Evolutionary conservation across 2,797 vertebrate genomes (phyloP).

Genomic region (Tiaroga cobitis): DNA sequence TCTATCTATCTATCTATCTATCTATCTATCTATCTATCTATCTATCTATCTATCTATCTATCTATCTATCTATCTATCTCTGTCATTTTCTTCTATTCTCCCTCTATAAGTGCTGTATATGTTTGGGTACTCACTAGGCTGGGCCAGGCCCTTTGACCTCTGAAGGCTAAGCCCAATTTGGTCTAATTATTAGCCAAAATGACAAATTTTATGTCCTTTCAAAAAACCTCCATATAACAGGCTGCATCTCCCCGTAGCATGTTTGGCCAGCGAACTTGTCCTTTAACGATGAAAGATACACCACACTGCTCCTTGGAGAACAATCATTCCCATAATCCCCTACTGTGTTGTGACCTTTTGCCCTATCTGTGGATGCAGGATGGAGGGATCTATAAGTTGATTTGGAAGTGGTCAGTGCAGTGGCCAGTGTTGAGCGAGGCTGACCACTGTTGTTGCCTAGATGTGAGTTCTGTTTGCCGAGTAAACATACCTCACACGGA

Average conservation of each 20-base stretch:
- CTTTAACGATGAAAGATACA: constrained; percentile 99
- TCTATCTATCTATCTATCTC: background rate
- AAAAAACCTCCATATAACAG: constrained; percentile 84
- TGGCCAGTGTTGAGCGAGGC: constrained; percentile 72
- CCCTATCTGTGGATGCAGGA: constrained; percentile 91
- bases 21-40: background rate
- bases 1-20: background rate
- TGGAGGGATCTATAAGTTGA: constrained; percentile 90
- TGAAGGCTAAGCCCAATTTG: constrained; percentile 82
- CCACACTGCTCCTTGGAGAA: constrained; percentile 84
- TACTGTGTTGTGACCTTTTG: constrained; percentile 88
- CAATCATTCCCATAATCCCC: constrained; percentile 93
- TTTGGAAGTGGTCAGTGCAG: constrained; percentile 78
- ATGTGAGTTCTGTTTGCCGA: constrained; percentile 69
- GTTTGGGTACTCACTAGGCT: constrained; percentile 75
- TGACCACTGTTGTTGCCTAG: constrained; percentile 61
- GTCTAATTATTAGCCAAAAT: constrained; percentile 92
- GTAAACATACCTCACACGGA: constrained; percentile 69
- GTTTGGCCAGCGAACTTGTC: constrained; percentile 85
- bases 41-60: background rate
- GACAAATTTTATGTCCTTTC: constrained; percentile 91
- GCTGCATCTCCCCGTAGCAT: constrained; percentile 80
- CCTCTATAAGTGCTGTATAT: constrained; percentile 75
- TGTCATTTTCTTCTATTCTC: constrained; percentile 44
- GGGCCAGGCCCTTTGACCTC: constrained; percentile 79